phyloP scores from a whole-genome alignment of 1,140 invertebrate genomes.

The Apolygus lucorum region DNA sequence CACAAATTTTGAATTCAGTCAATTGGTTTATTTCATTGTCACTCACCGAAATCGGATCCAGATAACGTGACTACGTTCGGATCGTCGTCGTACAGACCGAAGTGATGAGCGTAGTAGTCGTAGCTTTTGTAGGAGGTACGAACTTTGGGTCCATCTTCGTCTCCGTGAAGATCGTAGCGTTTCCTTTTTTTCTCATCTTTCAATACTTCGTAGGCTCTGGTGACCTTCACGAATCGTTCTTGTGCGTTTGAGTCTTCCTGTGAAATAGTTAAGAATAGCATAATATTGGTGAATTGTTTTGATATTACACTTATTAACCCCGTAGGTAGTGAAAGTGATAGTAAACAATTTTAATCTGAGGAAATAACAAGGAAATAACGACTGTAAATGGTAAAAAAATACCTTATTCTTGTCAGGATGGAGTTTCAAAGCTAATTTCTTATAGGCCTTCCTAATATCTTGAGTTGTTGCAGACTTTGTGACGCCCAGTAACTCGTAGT shows the following conservation, averaged over 20 bases:
- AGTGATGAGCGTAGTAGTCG: conserved; percentile 73
- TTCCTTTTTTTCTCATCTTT: conserved; percentile 80
- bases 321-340: no score
- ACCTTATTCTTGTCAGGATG: conserved; percentile 86
- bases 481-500: conserved; percentile 82
- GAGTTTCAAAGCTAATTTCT: conserved; percentile 72
- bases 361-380: no score
- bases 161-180: conserved; percentile 73
- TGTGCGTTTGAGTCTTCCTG: conserved; percentile 72
- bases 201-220: conserved; percentile 84
- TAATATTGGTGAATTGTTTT: no score
- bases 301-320: no score
- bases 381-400: no score
- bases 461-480: conserved; percentile 64
- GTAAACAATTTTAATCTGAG: no score
- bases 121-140: conserved; percentile 64
- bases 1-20: no score
- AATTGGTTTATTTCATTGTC: no score
- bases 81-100: conserved; percentile 84
- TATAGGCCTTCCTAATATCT: conserved; percentile 84
- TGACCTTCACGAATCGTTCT: conserved; percentile 78
- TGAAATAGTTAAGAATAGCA: no score
- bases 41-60: conserved; percentile 63
- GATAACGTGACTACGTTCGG: conserved; percentile 67
- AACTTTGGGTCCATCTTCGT: conserved; percentile 52